A percentile compares a stretch with the other conserved stretches of the same genome.
Evolutionary conservation across 2,888 invertebrate species (phyloP).

Genomic region (Drosophila pseudotalamancana): DNA sequence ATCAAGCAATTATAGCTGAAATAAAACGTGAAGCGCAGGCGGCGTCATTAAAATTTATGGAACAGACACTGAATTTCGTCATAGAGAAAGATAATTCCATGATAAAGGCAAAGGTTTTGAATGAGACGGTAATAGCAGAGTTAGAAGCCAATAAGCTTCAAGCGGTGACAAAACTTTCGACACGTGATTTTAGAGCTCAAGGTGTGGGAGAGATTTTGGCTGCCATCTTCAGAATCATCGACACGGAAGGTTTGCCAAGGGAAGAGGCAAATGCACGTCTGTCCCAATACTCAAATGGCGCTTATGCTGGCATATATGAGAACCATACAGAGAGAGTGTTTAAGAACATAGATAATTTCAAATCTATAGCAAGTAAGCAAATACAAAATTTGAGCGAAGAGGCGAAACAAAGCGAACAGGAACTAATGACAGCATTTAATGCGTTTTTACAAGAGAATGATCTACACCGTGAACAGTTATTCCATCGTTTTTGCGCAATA

Average conservation of each 20-base stretch:
- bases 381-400: constrained; percentile 9
- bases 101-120: background rate
- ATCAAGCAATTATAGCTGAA: constrained; percentile 8
- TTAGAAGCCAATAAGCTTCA: background rate
- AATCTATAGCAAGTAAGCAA: background rate
- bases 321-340: background rate
- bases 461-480: no score
- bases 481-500: background rate
- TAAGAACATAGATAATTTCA: constrained; percentile 1
- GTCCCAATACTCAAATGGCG: background rate
- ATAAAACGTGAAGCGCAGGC: background rate
- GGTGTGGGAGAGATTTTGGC: background rate
- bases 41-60: accelerated
- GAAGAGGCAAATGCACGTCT: background rate
- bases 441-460: no score
- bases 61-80: background rate
- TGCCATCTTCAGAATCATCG: background rate
- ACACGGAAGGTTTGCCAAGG: background rate
- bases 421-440: constrained; percentile 16
- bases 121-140: background rate
- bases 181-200: background rate
- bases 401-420: constrained; percentile 13
- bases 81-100: background rate
- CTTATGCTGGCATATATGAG: background rate
- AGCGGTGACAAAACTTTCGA: background rate